These are phyloP conservation scores for Meriones psammophilus DNA, from an alignment of 2,797 vertebrate species.

Conservation along the genomic window DNA sequence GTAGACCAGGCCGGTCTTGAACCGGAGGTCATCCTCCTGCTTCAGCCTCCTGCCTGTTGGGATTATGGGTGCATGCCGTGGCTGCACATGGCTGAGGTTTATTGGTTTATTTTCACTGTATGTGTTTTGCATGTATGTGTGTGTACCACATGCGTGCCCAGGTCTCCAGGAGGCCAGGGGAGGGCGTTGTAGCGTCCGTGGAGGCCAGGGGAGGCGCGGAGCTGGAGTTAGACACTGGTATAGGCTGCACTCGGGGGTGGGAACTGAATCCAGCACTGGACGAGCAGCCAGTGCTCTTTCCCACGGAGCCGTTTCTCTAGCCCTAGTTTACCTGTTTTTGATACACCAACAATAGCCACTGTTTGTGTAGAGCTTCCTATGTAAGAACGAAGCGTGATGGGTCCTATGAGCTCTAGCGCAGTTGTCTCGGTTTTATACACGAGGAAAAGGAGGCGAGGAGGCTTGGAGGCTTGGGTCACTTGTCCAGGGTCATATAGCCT, in stretches of 20 bases:
- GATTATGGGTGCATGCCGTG: background rate
- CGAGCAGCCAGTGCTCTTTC: background rate
- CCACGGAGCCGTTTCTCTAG: background rate
- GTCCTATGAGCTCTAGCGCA: background rate
- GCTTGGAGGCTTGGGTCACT: constrained; percentile 7
- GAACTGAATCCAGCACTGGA: background rate
- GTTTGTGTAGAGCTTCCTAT: background rate
- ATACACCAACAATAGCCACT: background rate
- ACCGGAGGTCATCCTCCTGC: no score
- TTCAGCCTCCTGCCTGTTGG: no score
- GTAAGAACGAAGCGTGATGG: background rate
- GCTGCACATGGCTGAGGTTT: background rate
- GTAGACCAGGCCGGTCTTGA: background rate
- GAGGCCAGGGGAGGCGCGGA: no score
- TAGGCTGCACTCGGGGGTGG: no score
- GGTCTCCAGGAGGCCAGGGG: no score
- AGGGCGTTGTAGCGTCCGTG: no score
- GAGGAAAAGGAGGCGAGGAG: constrained; percentile 3
- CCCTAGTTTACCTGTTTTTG: background rate
- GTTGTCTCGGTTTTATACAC: background rate
- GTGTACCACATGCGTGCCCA: background rate
- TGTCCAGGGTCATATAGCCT: background rate
- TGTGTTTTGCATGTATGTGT: background rate
- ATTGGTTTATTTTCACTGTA: background rate
- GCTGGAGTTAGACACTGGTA: background rate